These are phyloP conservation scores for Cranoglanis bouderius DNA, from an alignment of 2,113 vertebrate genomes.

Conservation along the genomic window DNA sequence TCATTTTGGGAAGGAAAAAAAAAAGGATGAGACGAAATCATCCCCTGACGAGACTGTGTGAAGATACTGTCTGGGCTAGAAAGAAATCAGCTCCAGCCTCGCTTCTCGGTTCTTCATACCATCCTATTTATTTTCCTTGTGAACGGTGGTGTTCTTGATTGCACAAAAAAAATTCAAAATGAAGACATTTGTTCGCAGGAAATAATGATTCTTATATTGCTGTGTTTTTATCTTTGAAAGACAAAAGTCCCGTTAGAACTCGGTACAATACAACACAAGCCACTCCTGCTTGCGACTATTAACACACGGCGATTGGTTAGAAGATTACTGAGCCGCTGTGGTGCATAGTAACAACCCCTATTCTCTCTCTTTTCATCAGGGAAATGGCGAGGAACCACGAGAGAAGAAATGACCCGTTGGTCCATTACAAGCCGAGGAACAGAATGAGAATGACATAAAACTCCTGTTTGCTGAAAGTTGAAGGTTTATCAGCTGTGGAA, in stretches of 20 bases:
- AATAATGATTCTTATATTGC: not conserved
- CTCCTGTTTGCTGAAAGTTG: conserved; percentile 16
- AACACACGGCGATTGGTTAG: not conserved
- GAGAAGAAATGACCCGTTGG: conserved; percentile 26
- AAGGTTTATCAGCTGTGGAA: conserved; percentile 1
- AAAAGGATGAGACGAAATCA: not conserved
- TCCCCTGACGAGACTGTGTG: not conserved
- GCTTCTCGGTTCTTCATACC: not conserved
- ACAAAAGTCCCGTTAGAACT: not conserved
- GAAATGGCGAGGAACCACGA: conserved; percentile 30
- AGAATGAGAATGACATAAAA: not conserved
- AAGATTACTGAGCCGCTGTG: conserved; percentile 26
- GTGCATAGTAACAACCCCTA: conserved; percentile 41
- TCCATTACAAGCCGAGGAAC: not conserved
- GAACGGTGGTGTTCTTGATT: too few species aligned
- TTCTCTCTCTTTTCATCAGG: conserved; percentile 36
- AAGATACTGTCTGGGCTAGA: not conserved
- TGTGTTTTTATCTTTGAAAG: not conserved
- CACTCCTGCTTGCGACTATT: not conserved
- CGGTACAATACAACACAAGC: not conserved
- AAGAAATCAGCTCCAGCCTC: not conserved
- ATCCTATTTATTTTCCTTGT: not conserved
- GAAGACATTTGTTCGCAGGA: not conserved
- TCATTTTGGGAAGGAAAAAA: not conserved
- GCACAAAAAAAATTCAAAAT: not conserved